A percentile compares a stretch with the other conserved stretches of the same genome.
These are phyloP conservation scores for Penaeus vannamei DNA, from an alignment of 1,140 invertebrate species.

Conservation along the genomic window DNA sequence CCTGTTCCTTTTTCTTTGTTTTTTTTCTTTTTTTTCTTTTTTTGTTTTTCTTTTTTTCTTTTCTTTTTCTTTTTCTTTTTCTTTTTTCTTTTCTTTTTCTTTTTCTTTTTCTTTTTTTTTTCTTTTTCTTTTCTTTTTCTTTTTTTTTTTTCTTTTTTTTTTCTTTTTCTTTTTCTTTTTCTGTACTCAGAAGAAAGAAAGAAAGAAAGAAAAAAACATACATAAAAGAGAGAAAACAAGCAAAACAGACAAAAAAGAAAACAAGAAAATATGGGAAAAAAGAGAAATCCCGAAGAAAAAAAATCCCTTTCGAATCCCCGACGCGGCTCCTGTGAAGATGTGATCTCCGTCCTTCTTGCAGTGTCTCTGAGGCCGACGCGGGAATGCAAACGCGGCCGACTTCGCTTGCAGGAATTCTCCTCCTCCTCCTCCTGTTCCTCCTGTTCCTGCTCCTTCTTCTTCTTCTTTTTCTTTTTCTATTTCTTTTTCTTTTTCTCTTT, in stretches of 20 bases:
- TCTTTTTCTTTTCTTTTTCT: slow-evolving; percentile 14
- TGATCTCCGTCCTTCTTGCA: too few relatives aligned
- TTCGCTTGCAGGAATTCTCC: too few relatives aligned
- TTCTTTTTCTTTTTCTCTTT: not conserved
- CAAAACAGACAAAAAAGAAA: too few relatives aligned
- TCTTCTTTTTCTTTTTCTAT: not conserved
- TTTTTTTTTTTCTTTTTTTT: slow-evolving; percentile 14
- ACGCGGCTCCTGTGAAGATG: too few relatives aligned
- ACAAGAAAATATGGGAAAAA: too few relatives aligned
- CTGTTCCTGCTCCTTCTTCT: not conserved
- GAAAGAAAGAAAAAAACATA: too few relatives aligned
- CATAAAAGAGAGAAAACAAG: too few relatives aligned
- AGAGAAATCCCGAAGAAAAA: too few relatives aligned
- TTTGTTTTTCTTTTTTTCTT: not conserved
- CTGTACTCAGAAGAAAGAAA: too few relatives aligned
- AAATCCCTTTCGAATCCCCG: too few relatives aligned
- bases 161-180: slow-evolving; percentile 16
- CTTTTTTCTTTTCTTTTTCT: not conserved
- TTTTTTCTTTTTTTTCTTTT: not conserved
- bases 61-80: slow-evolving; percentile 16
- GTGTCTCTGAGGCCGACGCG: too few relatives aligned
- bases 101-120: slow-evolving; percentile 16
- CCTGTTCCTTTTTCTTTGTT: not conserved
- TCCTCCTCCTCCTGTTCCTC: not conserved
- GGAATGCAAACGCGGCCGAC: too few relatives aligned